Base-by-base conservation (phyloP, 2,888 invertebrate genomes). In the Ochropacha duplaris region DNA sequence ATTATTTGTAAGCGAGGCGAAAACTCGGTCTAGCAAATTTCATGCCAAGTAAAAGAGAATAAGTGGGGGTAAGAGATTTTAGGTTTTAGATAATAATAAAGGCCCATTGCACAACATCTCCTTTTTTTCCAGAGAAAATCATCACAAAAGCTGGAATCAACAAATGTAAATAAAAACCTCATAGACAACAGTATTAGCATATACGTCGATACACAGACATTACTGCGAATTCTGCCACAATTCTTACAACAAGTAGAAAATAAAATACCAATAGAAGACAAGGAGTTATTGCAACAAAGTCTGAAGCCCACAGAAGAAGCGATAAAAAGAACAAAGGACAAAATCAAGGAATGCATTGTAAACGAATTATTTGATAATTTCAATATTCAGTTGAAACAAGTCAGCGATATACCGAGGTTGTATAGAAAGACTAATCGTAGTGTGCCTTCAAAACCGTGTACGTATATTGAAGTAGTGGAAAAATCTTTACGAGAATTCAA, bases 361-460 rank as follows among this genome's bases (percentile, higher is more conserved):
- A 84, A 81, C 57, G 92, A 91, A 73, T 64, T 92, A 58, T 90
- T 75, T 69, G 81, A 84, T 50, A 79, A 84, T 68, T 86, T 95
- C 74, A 90, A 94, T 55, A 83, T 92, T 24, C 94, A 95, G 69
- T 92, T 97, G 69, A 95, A 96, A 64, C 96, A 96, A 93, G 98
- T 99, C 4, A 96, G 95, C 70, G 98, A 99, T 82, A 97, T 99
- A 85, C 99, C 99, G 2, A 94, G 99, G 63, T 90, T 99, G 57
- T 99, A 98, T 84, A 94, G 98, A 57, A 96, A 98, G 84, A 99
- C 99, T 0, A 99, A 99, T 83, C 94, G 98, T 64, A 98, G 96
- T 69, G 93, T 96, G 26, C 98, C 98, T 0, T 95, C 95, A 0
- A 96, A 96, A 72, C 95, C 96, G 36, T 98, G 98, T 64, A 85